These are phyloP conservation scores for Nemotelus nigrinus DNA, from an alignment of 2,888 invertebrate species.

Conservation along the genomic window DNA sequence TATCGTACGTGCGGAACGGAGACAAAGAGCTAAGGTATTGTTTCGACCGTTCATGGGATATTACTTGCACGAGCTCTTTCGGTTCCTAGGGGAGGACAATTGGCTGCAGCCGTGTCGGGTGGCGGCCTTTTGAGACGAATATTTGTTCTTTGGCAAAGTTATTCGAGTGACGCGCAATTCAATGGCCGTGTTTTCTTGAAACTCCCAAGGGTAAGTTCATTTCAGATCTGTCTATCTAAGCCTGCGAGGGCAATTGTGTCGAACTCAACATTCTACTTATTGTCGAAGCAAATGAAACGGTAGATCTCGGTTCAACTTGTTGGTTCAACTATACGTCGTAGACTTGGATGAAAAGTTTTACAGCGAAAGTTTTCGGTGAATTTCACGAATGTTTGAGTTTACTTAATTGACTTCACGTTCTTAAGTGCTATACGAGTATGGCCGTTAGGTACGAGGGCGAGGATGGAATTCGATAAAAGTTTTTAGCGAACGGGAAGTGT, in stretches of 20 bases:
- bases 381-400: slow-evolving; percentile 32
- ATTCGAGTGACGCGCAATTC: no score
- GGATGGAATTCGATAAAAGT: not conserved
- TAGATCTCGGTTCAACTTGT: no score
- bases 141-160: not conserved
- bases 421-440: not conserved
- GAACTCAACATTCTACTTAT: no score
- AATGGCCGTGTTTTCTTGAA: no score
- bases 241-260: no score
- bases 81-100: not conserved
- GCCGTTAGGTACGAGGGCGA: not conserved
- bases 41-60: not conserved
- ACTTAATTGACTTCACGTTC: slow-evolving; percentile 26
- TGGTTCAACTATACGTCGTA: no score
- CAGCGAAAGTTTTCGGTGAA: not conserved
- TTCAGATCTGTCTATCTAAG: no score
- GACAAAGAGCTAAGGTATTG: not conserved
- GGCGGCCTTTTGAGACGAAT: not conserved
- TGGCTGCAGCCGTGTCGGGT: no score
- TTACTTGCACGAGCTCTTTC: not conserved
- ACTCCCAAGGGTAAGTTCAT: no score
- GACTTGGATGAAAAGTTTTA: not conserved
- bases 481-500: no score
- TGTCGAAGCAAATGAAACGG: no score
- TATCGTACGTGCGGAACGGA: slow-evolving; percentile 15